A percentile compares a stretch with the other conserved stretches of the same genome.
Conservation (phyloP, 2,113 vertebrate species). For the Antennarius striatus region DNA sequence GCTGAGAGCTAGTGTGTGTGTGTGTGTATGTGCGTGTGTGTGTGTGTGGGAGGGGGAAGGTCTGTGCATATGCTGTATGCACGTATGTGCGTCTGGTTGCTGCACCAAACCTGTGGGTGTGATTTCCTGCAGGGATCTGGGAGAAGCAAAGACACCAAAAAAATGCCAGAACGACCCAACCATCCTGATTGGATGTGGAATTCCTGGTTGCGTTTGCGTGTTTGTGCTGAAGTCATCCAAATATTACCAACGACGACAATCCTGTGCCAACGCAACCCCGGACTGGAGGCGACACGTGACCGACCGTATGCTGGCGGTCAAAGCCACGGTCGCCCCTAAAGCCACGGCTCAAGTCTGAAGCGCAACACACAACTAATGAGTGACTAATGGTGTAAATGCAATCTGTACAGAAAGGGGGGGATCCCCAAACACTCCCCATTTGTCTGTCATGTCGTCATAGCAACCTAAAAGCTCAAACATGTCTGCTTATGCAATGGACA, state of each 20-base stretch:
- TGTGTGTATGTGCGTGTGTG: slow-evolving; percentile 40
- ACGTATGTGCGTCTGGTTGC: slow-evolving; percentile 36
- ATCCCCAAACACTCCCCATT: background rate
- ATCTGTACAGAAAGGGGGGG: background rate
- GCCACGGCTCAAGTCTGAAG: slow-evolving; percentile 65
- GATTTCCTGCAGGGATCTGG: slow-evolving; percentile 40
- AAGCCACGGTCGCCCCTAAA: slow-evolving; percentile 65
- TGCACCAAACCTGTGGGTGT: slow-evolving; percentile 51
- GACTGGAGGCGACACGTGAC: slow-evolving; percentile 76
- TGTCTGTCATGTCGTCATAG: background rate
- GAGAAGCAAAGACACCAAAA: slow-evolving; percentile 34
- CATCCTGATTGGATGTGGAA: background rate
- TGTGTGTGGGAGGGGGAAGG: slow-evolving; percentile 39
- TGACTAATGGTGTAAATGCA: background rate
- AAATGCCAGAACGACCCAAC: background rate
- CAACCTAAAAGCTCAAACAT: too few relatives aligned
- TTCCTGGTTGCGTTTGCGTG: slow-evolving; percentile 16
- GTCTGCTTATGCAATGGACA: too few relatives aligned
- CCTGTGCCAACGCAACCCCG: slow-evolving; percentile 72
- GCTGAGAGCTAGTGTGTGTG: slow-evolving; percentile 63
- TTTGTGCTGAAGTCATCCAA: slow-evolving; percentile 71
- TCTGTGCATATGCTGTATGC: slow-evolving; percentile 42
- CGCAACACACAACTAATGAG: slow-evolving; percentile 41
- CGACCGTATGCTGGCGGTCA: slow-evolving; percentile 75
- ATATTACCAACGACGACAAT: slow-evolving; percentile 58